Evolutionary conservation across 1,140 invertebrate species (phyloP).

Genomic region (Tribolium madens): DNA sequence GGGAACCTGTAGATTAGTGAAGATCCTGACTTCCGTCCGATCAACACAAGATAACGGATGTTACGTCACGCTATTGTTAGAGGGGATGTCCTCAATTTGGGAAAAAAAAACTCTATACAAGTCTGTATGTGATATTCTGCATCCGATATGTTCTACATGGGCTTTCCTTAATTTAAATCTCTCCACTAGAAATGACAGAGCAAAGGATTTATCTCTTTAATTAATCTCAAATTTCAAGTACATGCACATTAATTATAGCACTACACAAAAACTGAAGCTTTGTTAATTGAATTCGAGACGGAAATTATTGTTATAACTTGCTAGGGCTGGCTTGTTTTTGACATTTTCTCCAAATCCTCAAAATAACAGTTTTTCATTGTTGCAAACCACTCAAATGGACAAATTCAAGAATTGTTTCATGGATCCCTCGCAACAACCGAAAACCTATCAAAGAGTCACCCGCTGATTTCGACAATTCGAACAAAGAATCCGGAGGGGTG

Average conservation of each 20-base stretch:
- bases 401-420: conserved; percentile 37
- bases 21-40: conserved; percentile 54
- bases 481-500: conserved; percentile 31
- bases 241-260: conserved; percentile 29
- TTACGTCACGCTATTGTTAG: conserved; percentile 49
- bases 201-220: conserved; percentile 51
- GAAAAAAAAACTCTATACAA: neutral
- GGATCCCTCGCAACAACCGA: neutral
- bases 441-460: conserved; percentile 28
- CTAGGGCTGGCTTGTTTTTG: neutral
- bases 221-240: conserved; percentile 49
- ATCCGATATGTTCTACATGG: conserved; percentile 16
- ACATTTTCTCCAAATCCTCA: conserved; percentile 13
- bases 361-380: conserved; percentile 31
- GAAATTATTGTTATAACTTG: conserved; percentile 31
- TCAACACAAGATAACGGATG: conserved; percentile 53
- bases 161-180: conserved; percentile 46
- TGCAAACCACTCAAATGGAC: neutral
- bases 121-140: neutral
- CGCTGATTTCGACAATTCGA: conserved; percentile 26
- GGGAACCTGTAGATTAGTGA: conserved; percentile 57
- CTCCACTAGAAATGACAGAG: conserved; percentile 40
- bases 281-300: neutral
- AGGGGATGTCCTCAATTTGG: conserved; percentile 19
- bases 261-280: conserved; percentile 26